Evolutionary conservation across 2,797 vertebrate genomes (phyloP).

Genomic region (Clamator glandarius): DNA sequence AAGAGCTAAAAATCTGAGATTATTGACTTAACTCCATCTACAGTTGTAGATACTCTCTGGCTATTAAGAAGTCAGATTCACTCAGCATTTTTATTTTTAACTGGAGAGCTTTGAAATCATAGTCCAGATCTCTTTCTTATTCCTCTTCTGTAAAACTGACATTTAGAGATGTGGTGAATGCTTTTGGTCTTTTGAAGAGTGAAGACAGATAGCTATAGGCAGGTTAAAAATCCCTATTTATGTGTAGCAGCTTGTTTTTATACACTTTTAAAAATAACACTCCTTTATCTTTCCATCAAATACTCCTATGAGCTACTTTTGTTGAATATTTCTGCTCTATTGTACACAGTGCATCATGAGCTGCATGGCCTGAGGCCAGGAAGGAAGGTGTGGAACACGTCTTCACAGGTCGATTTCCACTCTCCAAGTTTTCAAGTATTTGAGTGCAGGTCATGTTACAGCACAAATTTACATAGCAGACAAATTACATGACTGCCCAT

Average conservation of each 20-base stretch:
- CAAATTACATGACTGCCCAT: conserved; percentile 51
- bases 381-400: conserved; percentile 64
- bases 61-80: background rate
- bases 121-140: background rate
- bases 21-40: background rate
- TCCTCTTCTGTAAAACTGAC: background rate
- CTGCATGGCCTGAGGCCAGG: conserved; percentile 67
- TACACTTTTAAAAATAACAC: background rate
- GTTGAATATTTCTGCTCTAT: background rate
- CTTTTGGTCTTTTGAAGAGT: background rate
- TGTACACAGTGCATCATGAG: background rate
- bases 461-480: conserved; percentile 56
- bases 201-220: background rate
- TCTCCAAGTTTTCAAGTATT: conserved; percentile 73
- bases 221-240: background rate
- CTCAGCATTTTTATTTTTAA: background rate
- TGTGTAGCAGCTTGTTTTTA: background rate
- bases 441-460: conserved; percentile 63
- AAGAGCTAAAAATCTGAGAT: background rate
- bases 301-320: background rate
- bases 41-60: background rate
- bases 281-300: background rate
- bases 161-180: background rate
- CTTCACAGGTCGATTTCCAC: conserved; percentile 76
- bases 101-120: background rate